Evolutionary conservation across 2,113 vertebrate species (phyloP), one percentile per base, ranked within the genome.

Genomic region (Balaeniceps rex): DNA sequence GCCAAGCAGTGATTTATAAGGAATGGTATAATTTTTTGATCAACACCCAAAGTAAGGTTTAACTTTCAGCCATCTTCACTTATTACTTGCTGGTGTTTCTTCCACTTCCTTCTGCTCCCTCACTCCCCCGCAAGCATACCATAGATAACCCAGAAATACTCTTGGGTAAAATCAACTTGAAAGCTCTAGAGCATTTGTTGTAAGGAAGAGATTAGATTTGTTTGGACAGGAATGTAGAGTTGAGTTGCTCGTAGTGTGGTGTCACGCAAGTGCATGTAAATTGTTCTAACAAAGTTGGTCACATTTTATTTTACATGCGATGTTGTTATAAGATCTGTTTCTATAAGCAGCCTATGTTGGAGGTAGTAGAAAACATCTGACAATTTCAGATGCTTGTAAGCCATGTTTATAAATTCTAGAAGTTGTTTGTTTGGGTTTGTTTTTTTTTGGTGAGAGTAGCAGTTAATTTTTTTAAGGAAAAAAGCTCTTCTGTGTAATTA

Each of bases 171-270:
- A 97, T 97, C 91, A 96, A 87, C 74, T 93, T 93, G 91, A 95
- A 94, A 87, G 91, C 91, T 96, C 81, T 91, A 70, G 54, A 93
- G 64, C 0, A 15, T 63, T 83, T 83, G 55, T 88, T 95, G 23
- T 86, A 88, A 95, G 93, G 71, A 92, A 88, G 91, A 96, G 94
- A 96, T 96, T 95, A 97, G 95, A 95, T 96, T 96, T 95, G 89
- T 90, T 97, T 97, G 60, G 89, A 96, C 93, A 96, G 90, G 89
- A 90, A 90, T 81, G 87, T 72, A 38, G 68, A 83, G 63, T 52
- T 90, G 84, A 87, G 87, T 85, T 66, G 51, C 63, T 93, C 64
- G 2, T 85, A 80, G 78, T 0, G 0, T 95, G 90, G 88, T 97
- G 94, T 96, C 95, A 95, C 4, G 13, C 72, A 86, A 97, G 66